Evolutionary conservation across 2,113 vertebrate species (phyloP), one percentile per base, ranked within the genome.

Genomic region (Scophthalmus maximus): DNA sequence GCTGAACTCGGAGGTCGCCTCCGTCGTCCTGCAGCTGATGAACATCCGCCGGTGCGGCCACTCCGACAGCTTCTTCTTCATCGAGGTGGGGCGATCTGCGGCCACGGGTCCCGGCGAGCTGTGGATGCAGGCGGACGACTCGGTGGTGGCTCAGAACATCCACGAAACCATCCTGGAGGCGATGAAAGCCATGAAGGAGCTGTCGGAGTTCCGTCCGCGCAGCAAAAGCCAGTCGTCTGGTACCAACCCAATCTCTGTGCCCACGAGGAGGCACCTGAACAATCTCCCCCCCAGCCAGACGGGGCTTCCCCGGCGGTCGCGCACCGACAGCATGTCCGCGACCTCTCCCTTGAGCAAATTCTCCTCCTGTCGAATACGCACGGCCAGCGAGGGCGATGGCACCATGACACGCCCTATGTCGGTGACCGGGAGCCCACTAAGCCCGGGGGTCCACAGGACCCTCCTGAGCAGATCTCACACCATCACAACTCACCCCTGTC

Each of bases 111-210:
- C 97, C 6, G 97, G 97, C 3, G 97, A 99, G 92, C 88, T 99
- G 20, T 99, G 97, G 97, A 99, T 99, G 97, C 97, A 99, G 83
- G 96, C 96, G 0, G 97, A 99, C 46, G 97, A 99, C 88, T 95
- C 96, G 0, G 97, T 99, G 81, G 97, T 99, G 84, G 97, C 97
- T n/a, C 97, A 99, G 74, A 98, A 96, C 87, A 99, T 99, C 79
- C 97, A 99, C 66, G 97, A 99, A 88, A 99, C 97, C 30, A 97
- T 99, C 66, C 73, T 99, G 81, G 97, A 98, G 87, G 97, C 96
- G 5, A 99, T 99, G 97, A 97, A 96, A 87, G 96, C 97, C 3
- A 95, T 99, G 92, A 98, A 97, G 90, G 97, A 99, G 93, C 94
- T 97, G 66, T 96, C 95, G 51, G 97, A 98, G 76, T 98, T 98